Evolutionary conservation across 1,140 invertebrate genomes (phyloP), one percentile per base, ranked within the genome.

Genomic region (Drosophila prosaltans): DNA sequence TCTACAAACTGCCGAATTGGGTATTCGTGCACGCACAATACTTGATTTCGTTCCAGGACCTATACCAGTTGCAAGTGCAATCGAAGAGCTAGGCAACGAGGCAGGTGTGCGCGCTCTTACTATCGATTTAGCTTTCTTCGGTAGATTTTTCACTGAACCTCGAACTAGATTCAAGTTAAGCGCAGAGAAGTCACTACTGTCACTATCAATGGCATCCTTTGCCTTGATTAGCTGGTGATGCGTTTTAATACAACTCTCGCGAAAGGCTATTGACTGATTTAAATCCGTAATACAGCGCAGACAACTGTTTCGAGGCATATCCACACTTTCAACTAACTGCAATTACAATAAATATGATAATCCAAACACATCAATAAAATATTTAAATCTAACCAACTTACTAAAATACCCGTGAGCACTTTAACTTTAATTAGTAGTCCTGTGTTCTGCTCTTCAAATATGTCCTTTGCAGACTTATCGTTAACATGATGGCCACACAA

Each of bases 241-340:
- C 4, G 58, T 65, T 11, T 54, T 57, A 0, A 64, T 30, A 41
- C 80, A 82, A 10, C 66, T 64, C 10, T 82, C 61, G n/a, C 80
- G 69, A 40, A 83, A 73, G 1, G 26, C 48, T 0, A 63, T 59
- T 3, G 76, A 51, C 30, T 64, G 54, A 26, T 64, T 68, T n/a
- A 84, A 48, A 3, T 84, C 69, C 48, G 54, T 11, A 1, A 69
- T 39, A 39, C 81, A 84, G n/a, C 48, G 63, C 6, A 39, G 40
- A 30, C 81, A 84, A 55, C 84, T 84, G 9, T 77, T 62, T 10
- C 59, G 62, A 0, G 81, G 77, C 28, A 77, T 32, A 39, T 72
- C 21, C 1, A 55, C 16, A 5, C 63, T 54, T 1, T 79, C 51
- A 8, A 11, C 48, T 60, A 86, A 30, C 82, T 85, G 26, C 16